A percentile compares a stretch with the other conserved stretches of the same genome.
Evolutionary conservation across 2,888 invertebrate species (phyloP).

Genomic region (Thysanoteuthis rhombus): DNA sequence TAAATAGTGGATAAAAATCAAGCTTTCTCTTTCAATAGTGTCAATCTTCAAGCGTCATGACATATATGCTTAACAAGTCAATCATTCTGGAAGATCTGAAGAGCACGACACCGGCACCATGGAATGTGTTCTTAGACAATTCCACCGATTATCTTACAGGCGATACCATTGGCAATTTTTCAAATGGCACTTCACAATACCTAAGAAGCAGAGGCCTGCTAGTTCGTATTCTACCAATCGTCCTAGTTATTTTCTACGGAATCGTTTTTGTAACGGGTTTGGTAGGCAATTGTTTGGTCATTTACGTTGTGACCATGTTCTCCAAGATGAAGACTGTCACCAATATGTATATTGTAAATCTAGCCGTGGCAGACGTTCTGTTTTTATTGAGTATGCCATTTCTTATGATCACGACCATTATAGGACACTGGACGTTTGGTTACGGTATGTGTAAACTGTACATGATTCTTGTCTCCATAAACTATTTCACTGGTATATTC

Average conservation of each 20-base stretch:
- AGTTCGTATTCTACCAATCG: conserved; percentile 36
- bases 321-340: conserved; percentile 69
- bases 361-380: conserved; percentile 67
- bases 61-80: not conserved
- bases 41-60: not conserved
- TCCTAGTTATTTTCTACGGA: conserved; percentile 50
- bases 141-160: not conserved
- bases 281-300: conserved; percentile 67
- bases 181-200: not conserved
- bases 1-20: not conserved
- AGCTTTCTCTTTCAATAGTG: not conserved
- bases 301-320: conserved; percentile 64
- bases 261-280: conserved; percentile 59
- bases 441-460: conserved; percentile 68
- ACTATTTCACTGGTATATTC: conserved; percentile 68
- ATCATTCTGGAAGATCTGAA: not conserved
- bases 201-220: not conserved
- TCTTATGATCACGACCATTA: conserved; percentile 57
- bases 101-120: not conserved
- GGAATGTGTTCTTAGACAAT: not conserved
- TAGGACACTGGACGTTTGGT: conserved; percentile 67
- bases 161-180: not conserved
- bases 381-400: conserved; percentile 67
- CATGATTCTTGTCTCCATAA: conserved; percentile 66
- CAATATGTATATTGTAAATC: conserved; percentile 68